Conservation (phyloP, 2,888 invertebrate species). For the Aphodius sticticus region DNA sequence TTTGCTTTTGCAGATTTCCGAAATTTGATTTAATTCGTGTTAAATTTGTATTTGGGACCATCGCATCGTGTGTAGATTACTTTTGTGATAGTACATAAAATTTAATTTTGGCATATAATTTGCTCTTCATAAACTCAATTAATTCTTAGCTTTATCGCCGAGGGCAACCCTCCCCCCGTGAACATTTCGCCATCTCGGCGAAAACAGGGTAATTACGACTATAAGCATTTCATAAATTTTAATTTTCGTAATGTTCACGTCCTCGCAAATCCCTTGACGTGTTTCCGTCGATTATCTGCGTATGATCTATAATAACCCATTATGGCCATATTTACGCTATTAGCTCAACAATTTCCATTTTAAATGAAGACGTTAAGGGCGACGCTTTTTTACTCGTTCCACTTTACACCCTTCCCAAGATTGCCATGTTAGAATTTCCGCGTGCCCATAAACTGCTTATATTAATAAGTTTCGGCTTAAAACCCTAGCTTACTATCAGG, state of each 20-base stretch:
- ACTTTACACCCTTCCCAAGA: not conserved
- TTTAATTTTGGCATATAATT: not conserved
- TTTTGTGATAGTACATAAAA: not conserved
- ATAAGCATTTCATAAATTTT: constrained; percentile 4
- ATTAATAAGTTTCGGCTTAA: constrained; percentile 14
- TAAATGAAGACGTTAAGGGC: constrained; percentile 19
- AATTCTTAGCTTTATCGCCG: not conserved
- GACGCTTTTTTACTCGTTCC: constrained; percentile 10
- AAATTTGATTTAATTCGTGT: too few relatives aligned
- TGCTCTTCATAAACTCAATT: constrained; percentile 9
- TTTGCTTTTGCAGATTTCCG: too few relatives aligned
- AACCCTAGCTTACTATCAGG: not conserved
- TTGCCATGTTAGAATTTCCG: constrained; percentile 7
- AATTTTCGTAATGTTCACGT: constrained; percentile 4
- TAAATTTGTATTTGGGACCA: too few relatives aligned
- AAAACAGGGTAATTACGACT: not conserved
- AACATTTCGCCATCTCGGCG: not conserved
- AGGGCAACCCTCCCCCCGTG: not conserved
- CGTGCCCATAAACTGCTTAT: constrained; percentile 19
- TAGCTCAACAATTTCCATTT: constrained; percentile 20
- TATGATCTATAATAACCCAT: constrained; percentile 8
- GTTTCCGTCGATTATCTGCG: not conserved
- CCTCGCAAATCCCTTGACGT: not conserved
- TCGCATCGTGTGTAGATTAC: too few relatives aligned
- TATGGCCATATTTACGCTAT: constrained; percentile 14